These are phyloP conservation scores for Cynopterus sphinx DNA, from an alignment of 2,797 vertebrate genomes.

Conservation along the genomic window DNA sequence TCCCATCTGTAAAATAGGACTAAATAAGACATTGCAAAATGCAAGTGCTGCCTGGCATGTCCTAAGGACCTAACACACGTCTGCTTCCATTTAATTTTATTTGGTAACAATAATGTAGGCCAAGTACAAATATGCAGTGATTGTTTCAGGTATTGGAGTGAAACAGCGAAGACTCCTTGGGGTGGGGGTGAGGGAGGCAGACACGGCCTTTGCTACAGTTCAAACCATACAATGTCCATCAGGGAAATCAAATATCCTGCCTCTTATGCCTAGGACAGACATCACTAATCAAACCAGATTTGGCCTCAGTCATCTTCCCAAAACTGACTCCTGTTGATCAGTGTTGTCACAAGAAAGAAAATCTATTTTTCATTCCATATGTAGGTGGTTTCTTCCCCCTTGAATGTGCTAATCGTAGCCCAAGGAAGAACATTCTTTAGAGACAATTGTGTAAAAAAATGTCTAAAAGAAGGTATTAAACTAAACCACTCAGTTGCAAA, in stretches of 20 bases:
- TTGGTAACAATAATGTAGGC: not conserved
- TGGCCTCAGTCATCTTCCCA: not conserved
- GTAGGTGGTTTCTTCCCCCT: not conserved
- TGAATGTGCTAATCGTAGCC: not conserved
- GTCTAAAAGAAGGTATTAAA: not conserved
- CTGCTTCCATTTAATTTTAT: not conserved
- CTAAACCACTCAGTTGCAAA: not conserved
- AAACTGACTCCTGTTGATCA: not conserved
- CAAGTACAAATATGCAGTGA: not conserved
- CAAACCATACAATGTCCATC: not conserved
- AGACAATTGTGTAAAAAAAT: not conserved
- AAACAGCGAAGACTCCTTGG: not conserved
- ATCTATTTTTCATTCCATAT: not conserved
- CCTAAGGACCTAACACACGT: not conserved
- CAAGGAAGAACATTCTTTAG: not conserved
- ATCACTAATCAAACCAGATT: constrained; percentile 53
- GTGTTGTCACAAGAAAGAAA: not conserved
- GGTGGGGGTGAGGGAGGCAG: not conserved
- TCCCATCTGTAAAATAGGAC: not conserved
- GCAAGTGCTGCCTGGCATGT: not conserved
- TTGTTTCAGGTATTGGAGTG: not conserved
- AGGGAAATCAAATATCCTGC: not conserved
- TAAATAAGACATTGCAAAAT: not conserved
- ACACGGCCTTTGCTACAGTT: not conserved
- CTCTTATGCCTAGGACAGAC: not conserved